These are phyloP conservation scores for Leptinotarsa undecemlineata DNA, from an alignment of 1,140 invertebrate species.

Conservation along the genomic window DNA sequence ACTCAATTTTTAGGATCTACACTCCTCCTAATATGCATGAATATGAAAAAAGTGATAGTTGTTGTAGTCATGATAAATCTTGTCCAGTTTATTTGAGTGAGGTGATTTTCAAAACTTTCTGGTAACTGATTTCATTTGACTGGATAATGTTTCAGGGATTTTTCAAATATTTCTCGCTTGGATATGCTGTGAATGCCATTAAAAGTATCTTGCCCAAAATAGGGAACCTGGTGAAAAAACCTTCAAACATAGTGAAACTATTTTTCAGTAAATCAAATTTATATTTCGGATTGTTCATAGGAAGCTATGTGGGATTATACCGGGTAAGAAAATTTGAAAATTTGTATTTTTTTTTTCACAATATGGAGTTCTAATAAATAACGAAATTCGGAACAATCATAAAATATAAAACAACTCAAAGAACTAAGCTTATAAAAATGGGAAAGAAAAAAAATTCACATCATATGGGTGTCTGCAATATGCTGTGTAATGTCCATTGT, in stretches of 20 bases:
- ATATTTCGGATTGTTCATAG: slow-evolving; percentile 40
- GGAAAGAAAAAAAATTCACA: too few relatives aligned
- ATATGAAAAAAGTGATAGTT: background rate
- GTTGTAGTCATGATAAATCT: slow-evolving; percentile 4
- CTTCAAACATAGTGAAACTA: slow-evolving; percentile 21
- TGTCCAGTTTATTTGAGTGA: background rate
- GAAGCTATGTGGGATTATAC: slow-evolving; percentile 39
- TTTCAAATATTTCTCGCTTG: slow-evolving; percentile 41
- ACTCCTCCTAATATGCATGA: background rate
- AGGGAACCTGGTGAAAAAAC: slow-evolving; percentile 24
- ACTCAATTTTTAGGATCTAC: slow-evolving; percentile 25
- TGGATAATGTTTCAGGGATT: slow-evolving; percentile 33
- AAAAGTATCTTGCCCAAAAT: slow-evolving; percentile 33
- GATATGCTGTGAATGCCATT: slow-evolving; percentile 36
- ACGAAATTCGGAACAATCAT: too few relatives aligned
- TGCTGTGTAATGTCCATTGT: too few relatives aligned
- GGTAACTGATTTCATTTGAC: too few relatives aligned
- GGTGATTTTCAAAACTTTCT: background rate
- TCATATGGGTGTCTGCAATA: too few relatives aligned
- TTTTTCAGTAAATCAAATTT: slow-evolving; percentile 34
- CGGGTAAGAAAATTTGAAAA: slow-evolving; percentile 27
- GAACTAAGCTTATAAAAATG: too few relatives aligned
- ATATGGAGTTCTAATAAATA: too few relatives aligned
- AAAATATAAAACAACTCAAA: too few relatives aligned
- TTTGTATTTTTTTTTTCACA: too few relatives aligned